A percentile compares a stretch with the other conserved stretches of the same genome.
phyloP scores from a whole-genome alignment of 2,888 invertebrate species.

The Dermolepida albohirtum region DNA sequence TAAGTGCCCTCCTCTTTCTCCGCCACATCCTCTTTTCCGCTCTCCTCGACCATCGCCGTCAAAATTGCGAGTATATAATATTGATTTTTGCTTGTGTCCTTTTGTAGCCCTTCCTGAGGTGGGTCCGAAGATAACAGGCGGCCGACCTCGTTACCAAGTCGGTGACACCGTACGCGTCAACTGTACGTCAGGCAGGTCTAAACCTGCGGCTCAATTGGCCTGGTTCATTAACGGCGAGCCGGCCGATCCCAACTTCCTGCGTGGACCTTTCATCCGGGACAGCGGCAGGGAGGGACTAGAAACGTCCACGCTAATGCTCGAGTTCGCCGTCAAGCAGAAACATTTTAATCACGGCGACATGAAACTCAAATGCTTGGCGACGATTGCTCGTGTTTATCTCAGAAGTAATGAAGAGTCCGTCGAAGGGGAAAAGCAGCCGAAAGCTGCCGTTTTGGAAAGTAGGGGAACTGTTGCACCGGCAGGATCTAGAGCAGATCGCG shows the following conservation, averaged over 20 bases:
- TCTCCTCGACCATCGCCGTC: constrained; percentile 6
- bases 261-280: constrained; percentile 68
- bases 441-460: constrained; percentile 82
- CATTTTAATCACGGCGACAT: constrained; percentile 88
- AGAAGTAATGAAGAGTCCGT: constrained; percentile 90
- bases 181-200: constrained; percentile 85
- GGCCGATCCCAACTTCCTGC: constrained; percentile 65
- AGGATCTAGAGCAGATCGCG: constrained; percentile 79
- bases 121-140: constrained; percentile 85
- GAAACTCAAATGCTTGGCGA: constrained; percentile 90
- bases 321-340: constrained; percentile 83
- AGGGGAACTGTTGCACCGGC: constrained; percentile 73
- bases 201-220: constrained; percentile 84
- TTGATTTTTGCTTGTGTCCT: constrained; percentile 21
- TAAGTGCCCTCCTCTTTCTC: constrained; percentile 17
- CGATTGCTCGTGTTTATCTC: constrained; percentile 88
- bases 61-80: constrained; percentile 16
- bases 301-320: constrained; percentile 80
- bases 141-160: constrained; percentile 83
- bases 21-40: background rate
- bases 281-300: constrained; percentile 77
- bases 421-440: constrained; percentile 79
- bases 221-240: constrained; percentile 92
- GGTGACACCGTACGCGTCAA: constrained; percentile 86
- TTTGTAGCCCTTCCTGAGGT: constrained; percentile 81